A percentile compares a stretch with the other conserved stretches of the same genome.
phyloP scores from a whole-genome alignment of 1,140 invertebrate species.

The Acyrthosiphon pisum region DNA sequence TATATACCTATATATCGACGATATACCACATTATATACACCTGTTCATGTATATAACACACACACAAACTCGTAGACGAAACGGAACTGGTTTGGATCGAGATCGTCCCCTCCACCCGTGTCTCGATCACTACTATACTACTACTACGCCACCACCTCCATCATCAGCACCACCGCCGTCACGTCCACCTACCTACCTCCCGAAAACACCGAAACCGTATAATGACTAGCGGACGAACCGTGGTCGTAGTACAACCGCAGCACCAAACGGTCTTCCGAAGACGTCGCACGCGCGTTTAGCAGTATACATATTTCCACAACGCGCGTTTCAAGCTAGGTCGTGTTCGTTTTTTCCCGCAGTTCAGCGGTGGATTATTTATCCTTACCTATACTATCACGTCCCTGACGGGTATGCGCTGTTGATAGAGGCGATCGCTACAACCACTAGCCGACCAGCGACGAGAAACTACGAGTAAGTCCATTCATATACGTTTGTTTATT shows the following conservation, averaged over 20 bases:
- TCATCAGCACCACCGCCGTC: neutral
- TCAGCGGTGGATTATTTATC: neutral
- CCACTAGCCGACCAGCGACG: neutral
- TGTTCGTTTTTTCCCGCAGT: neutral
- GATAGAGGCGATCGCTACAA: neutral
- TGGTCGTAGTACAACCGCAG: neutral
- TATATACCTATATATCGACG: neutral
- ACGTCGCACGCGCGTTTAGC: neutral
- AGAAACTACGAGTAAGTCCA: neutral
- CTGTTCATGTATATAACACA: neutral
- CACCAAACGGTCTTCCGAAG: neutral
- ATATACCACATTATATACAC: neutral
- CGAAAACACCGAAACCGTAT: neutral
- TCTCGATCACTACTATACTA: neutral
- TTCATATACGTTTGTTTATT: neutral
- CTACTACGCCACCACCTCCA: neutral
- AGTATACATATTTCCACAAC: neutral
- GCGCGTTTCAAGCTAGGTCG: neutral
- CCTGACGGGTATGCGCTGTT: neutral
- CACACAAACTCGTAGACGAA: neutral
- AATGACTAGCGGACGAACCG: neutral
- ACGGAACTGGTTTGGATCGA: constrained; percentile 12
- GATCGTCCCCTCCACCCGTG: neutral
- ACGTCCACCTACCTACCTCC: neutral
- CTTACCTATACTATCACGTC: neutral